These are phyloP conservation scores for Calosoma granatense DNA, from an alignment of 1,140 invertebrate genomes.

Conservation along the genomic window DNA sequence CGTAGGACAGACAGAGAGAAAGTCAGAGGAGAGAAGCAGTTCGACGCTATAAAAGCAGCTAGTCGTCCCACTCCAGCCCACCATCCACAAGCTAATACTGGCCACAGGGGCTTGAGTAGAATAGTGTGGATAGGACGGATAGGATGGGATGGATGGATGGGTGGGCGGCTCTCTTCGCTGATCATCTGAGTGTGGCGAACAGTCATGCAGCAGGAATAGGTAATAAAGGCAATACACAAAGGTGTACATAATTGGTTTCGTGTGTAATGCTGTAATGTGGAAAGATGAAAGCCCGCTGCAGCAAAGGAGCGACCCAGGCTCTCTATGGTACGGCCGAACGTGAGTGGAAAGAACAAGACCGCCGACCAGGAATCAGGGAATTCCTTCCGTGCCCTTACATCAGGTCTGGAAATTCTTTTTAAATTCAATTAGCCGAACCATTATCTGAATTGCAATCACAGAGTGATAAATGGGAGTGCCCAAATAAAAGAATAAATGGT, in stretches of 20 bases:
- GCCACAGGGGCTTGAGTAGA: too few relatives aligned
- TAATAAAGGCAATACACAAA: conserved; percentile 31
- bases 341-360: conserved; percentile 24
- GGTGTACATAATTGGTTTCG: conserved; percentile 33
- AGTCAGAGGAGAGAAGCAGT: too few relatives aligned
- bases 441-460: conserved; percentile 2
- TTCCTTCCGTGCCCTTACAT: background rate
- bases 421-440: conserved; percentile 4
- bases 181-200: background rate
- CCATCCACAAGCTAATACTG: too few relatives aligned
- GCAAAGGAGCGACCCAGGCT: conserved; percentile 17
- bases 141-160: too few relatives aligned
- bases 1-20: background rate
- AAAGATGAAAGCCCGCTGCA: conserved; percentile 30
- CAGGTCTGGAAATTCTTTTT: background rate
- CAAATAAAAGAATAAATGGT: background rate
- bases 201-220: conserved; percentile 19
- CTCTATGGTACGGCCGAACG: conserved; percentile 15
- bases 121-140: background rate
- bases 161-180: too few relatives aligned
- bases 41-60: too few relatives aligned
- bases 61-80: too few relatives aligned
- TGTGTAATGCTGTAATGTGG: conserved; percentile 31
- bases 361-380: background rate
- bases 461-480: background rate